A percentile compares a stretch with the other conserved stretches of the same genome.
These are phyloP conservation scores for Anoncus sp. DNA, from an alignment of 2,888 invertebrate species.

Conservation along the genomic window DNA sequence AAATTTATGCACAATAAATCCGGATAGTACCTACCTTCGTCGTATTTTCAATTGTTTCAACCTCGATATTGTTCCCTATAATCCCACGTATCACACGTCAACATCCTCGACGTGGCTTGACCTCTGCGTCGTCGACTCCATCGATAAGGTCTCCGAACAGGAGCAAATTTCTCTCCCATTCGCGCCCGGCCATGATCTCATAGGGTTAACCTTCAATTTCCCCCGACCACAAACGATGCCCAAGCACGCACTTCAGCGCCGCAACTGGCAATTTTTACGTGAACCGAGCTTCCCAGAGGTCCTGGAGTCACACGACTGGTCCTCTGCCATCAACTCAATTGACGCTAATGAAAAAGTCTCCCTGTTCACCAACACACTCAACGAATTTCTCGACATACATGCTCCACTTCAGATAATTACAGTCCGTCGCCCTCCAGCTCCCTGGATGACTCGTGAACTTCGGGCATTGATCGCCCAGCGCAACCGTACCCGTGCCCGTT, in stretches of 20 bases:
- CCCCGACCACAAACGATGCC: neutral
- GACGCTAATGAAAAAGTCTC: too few relatives aligned
- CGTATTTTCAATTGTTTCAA: slow-evolving; percentile 14
- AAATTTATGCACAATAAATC: slow-evolving; percentile 5
- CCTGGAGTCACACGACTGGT: slow-evolving; percentile 6
- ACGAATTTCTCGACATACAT: neutral
- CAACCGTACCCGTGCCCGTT: neutral
- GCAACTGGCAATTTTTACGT: neutral
- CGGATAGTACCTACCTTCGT: slow-evolving; percentile 19
- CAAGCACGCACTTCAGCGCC: neutral
- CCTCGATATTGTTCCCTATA: slow-evolving; percentile 32
- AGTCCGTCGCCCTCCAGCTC: neutral
- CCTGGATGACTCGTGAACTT: slow-evolving; percentile 12
- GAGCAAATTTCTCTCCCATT: slow-evolving; percentile 4
- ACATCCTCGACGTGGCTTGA: slow-evolving; percentile 26
- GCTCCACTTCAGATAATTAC: neutral
- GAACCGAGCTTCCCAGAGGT: neutral
- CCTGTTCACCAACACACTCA: too few relatives aligned
- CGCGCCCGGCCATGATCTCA: neutral
- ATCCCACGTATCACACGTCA: slow-evolving; percentile 38
- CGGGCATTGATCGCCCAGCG: neutral
- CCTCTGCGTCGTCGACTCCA: too few relatives aligned
- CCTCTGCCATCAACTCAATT: slow-evolving; percentile 1
- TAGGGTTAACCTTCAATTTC: neutral
- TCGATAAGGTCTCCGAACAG: neutral